Base-by-base conservation (phyloP, 2,797 vertebrate species). In the Lithobates sylvaticus region DNA sequence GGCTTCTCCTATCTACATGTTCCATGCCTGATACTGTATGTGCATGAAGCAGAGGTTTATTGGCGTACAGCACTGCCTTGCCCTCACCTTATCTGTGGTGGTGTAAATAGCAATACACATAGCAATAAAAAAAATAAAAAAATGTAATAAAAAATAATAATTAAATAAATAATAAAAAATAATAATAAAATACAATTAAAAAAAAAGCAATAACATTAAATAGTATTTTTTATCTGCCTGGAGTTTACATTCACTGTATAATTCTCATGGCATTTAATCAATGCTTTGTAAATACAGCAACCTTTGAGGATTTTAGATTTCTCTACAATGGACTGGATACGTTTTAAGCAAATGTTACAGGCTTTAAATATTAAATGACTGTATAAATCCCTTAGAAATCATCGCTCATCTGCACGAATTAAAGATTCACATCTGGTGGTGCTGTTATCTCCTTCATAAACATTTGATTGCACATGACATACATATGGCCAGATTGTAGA, bases 351-450 rank as follows among this genome's bases (percentile, higher is more conserved):
- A 73, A 73, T 73, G 58, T 50, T 73, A 82, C 47, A 64, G 80
- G 80, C 80, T 74, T 82, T 82, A 82, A 82, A 82, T 82, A 82
- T 82, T 82, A 82, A 82, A 82, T 82, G 80, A 82, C 70, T 42
- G 72, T 65, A 39, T 73, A 82, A 82, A 73, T 82, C 80, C 80
- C 80, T 29, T 64, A 64, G 54, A 82, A 64, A 44, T 82, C 80
- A 9, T 64, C 70, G 61, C 80, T 82, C 80, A 82, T 82, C 80
- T 82, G 80, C 80, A 65, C n/a, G 81, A 71, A 83, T 83, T 83
- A 83, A 76, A 75, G 23, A 75, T 76, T 83, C 71, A 83, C 81
- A 83, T 83, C 81, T 83, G 81, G 81, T 68, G 39, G 27, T 12
- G 81, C 81, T 76, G 70, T 82, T 76, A 83, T 76, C 72, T 82